Evolutionary conservation across 2,797 vertebrate species (phyloP), one percentile per base, ranked within the genome.

Genomic region (Eurystomus glaucurus): DNA sequence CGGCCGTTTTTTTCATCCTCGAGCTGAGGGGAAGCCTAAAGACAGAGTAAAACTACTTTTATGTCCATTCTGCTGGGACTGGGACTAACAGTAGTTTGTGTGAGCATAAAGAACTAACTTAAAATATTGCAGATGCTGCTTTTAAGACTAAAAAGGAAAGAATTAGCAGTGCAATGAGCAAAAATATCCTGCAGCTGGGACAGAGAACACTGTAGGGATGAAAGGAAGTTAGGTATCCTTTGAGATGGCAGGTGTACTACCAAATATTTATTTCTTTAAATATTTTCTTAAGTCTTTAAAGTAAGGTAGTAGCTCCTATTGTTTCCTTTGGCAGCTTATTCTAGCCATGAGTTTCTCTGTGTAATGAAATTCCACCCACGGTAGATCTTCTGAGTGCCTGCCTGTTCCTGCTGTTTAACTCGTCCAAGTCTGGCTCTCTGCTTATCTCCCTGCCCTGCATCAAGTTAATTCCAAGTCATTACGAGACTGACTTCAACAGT

Each of bases 271-370:
- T 96, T 95, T 87, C 45, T 95, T 92, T 77, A 94, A 95, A 89
- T 94, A 89, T 94, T 95, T 96, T 92, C 88, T 92, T 80, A 91
- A 85, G 68, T 91, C 92, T 95, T 93, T 88, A 83, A 91, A 92
- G 57, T 68, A 84, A 94, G 45, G 81, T 95, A 88, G 89, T 92
- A 68, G 57, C 57, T 90, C 92, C 72, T 83, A 72, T 94, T 96
- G 95, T 97, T 97, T 95, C 87, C 31, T 88, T 96, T 97, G 95
- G 96, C 96, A 96, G 85, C 89, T 94, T 90, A 86, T 97, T 96
- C 79, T 70, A 91, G 61, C 85, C 65, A 76, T 43, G 79, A 93
- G 22, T 85, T 96, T 96, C 93, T 88, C 60, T 54, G 18, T 72
- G 77, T 77, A 97, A 97, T 88, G 88, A 92, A 96, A 97, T 97